Conservation (phyloP, 2,888 invertebrate species). For the Chydorus sphaericus region DNA sequence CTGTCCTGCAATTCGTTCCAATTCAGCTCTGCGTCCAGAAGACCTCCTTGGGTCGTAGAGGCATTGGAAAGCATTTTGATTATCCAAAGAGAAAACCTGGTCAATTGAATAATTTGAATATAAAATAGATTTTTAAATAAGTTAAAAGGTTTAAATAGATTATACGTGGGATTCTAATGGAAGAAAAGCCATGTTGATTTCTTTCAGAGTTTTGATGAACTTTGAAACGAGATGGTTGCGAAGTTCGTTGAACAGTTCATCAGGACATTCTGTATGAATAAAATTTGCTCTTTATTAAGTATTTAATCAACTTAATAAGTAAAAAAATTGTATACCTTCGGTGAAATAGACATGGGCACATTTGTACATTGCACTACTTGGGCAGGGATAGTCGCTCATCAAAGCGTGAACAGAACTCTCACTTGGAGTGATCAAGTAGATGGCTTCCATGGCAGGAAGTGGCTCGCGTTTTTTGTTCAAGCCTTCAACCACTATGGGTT, state of each 20-base stretch:
- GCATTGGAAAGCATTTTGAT: conserved; percentile 88
- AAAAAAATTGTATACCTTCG: conserved; percentile 54
- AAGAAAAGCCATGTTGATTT: conserved; percentile 97
- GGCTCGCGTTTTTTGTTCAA: conserved; percentile 95
- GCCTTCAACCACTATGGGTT: conserved; percentile 80
- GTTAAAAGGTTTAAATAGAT: too few species aligned
- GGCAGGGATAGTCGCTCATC: conserved; percentile 81
- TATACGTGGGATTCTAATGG: conserved; percentile 97
- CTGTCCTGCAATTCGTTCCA: conserved; percentile 99
- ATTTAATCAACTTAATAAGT: not conserved
- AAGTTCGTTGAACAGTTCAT: conserved; percentile 92
- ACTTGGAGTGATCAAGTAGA: conserved; percentile 93
- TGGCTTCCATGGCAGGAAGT: conserved; percentile 87
- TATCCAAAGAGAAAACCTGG: conserved; percentile 89
- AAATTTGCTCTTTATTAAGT: not conserved
- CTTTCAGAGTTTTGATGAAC: conserved; percentile 93
- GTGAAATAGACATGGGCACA: conserved; percentile 98
- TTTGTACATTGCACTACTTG: conserved; percentile 75
- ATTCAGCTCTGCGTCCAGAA: conserved; percentile 33
- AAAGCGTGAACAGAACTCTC: conserved; percentile 85
- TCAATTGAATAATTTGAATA: not conserved
- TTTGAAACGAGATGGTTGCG: conserved; percentile 88
- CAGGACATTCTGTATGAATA: conserved; percentile 60
- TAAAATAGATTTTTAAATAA: too few species aligned
- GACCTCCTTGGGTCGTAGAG: conserved; percentile 74